Evolutionary conservation across 2,888 invertebrate species (phyloP), one percentile per base, ranked within the genome.

Genomic region (Gerris lacustris): DNA sequence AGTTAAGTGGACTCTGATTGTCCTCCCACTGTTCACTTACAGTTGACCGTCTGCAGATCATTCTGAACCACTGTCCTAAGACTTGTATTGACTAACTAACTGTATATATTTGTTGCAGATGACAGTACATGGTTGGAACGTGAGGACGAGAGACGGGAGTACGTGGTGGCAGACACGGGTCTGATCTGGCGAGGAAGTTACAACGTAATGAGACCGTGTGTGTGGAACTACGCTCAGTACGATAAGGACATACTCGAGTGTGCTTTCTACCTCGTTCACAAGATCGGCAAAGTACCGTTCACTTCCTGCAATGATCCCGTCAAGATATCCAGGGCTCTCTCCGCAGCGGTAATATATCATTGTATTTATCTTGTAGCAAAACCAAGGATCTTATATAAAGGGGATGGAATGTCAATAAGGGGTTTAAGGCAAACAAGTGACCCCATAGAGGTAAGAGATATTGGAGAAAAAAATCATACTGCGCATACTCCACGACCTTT

Each of bases 171-270:
- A 75, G 94, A 96, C 75, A 89, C 91, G 0, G 96, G 96, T 0
- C 82, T 96, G 18, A 93, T 96, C 79, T 96, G 91, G 87, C 85
- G 94, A 76, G 96, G 96, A 63, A 92, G 91, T 5, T 87, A 91
- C 79, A 93, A 91, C 77, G 84, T 90, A 45, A 85, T 93, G 77
- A 86, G 91, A 73, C 93, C 94, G 0, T 86, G 90, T 4, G 88
- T 92, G 6, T 96, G 96, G 96, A 91, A 93, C 78, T 92, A 91
- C 77, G 91, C 92, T 2, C 96, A 96, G 80, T 94, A 91, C 78
- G 92, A 94, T 76, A 87, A 87, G 63, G 86, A 92, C 77, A 85
- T 94, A 71, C 82, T 95, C 66, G 92, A 93, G 71, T 92, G 91
- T 77, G 85, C 90, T 2, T 81, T 94, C 17, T 87, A 89, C 78